A percentile compares a stretch with the other conserved stretches of the same genome.
Evolutionary conservation across 2,888 invertebrate genomes (phyloP).

Genomic region (Melanotus villosus): DNA sequence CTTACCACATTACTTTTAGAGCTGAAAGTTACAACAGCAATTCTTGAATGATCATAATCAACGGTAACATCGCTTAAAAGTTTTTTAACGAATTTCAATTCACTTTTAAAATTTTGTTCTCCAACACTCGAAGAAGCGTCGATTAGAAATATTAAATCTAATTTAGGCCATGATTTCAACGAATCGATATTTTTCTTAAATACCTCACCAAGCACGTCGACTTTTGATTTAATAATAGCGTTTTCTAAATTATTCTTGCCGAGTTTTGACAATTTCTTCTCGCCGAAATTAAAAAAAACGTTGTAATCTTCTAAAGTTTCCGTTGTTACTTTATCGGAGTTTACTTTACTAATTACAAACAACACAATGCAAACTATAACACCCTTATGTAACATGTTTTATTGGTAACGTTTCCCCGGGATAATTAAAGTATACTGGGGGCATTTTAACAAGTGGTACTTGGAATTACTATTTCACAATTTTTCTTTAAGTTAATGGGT

Average conservation of each 20-base stretch:
- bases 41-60: conserved; percentile 74
- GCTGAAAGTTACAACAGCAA: conserved; percentile 78
- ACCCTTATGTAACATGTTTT: conserved; percentile 1
- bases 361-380: background rate
- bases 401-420: background rate
- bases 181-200: conserved; percentile 72
- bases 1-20: conserved; percentile 72
- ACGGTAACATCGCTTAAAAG: conserved; percentile 77
- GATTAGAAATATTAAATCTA: conserved; percentile 78
- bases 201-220: conserved; percentile 71
- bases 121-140: conserved; percentile 81
- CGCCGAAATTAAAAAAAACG: conserved; percentile 65
- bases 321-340: conserved; percentile 3
- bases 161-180: conserved; percentile 66
- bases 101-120: conserved; percentile 75
- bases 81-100: conserved; percentile 78
- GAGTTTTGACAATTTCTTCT: conserved; percentile 60
- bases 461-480: conserved; percentile 17
- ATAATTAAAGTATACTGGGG: conserved; percentile 16
- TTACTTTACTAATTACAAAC: background rate
- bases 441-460: conserved; percentile 18
- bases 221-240: conserved; percentile 68
- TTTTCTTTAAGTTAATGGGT: conserved; percentile 3
- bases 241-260: conserved; percentile 61
- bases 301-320: conserved; percentile 57